Base-by-base conservation (phyloP, 2,888 invertebrate species). In the Merodon equestris region DNA sequence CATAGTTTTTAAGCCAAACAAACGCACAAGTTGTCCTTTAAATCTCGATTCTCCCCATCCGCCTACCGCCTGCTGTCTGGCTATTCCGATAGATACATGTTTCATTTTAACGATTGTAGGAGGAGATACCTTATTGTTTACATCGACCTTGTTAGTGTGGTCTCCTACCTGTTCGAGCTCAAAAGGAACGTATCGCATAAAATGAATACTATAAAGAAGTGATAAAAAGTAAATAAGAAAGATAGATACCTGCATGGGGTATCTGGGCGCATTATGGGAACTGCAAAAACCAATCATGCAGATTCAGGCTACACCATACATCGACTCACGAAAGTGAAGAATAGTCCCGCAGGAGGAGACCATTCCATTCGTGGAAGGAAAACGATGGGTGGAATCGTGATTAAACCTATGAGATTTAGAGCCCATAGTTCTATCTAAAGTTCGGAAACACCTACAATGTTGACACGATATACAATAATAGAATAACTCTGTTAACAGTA, bases 61-160 rank as follows among this genome's bases (percentile, higher is more conserved):
- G 2, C 27, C 2, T 27, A 45, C 53, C 45, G 27, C 13, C 34
- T 53, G 34, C 19, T 9, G n/a, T 45, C 45, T 56, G 14, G 17
- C 48, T 7, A 1, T 50, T 14, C 27, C 27, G 7, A 27, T 27
- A 27, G 66, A 47, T 45, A 48, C 48, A 48, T 57, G 54, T 67
- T 27, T 38, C 53, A 34, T 56, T 17, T 17, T 19, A 15, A 3
- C 42, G 53, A 56, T 48, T 48, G 27, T 27, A 27, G 53, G 12
- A 66, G 38, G 42, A 38, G 54, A 61, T 9, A 60, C 40, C 73
- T 79, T 73, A 79, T 79, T 73, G 73, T 73, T 68, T 54, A 73
- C 79, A 79, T 73, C 68, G 79, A 68, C 68, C 79, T 79, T 74
- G 79, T 74, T 79, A 79, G 79, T 70, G 79, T 58, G 60, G 72